Evolutionary conservation across 64 coral and sea anemone genomes (phyloP).

Genomic region (Actinia tenebrosa): DNA sequence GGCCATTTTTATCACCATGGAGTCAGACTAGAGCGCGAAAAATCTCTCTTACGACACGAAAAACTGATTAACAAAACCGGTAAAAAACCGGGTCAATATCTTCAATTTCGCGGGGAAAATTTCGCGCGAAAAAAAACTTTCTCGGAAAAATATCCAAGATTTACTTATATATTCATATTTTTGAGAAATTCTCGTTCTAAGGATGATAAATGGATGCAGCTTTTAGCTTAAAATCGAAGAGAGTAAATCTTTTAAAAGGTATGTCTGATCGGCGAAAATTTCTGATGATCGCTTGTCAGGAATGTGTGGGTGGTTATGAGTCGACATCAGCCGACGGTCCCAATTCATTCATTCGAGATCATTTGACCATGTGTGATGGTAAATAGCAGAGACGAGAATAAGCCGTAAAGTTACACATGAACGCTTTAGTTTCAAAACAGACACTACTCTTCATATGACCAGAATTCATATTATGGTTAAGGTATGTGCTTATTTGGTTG

Average conservation of each 20-base stretch:
- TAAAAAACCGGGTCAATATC: slow-evolving; percentile 6
- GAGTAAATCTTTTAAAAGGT: neutral
- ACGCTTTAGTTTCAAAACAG: neutral
- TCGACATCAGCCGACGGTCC: neutral
- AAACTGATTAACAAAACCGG: neutral
- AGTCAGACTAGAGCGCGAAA: neutral
- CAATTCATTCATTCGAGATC: neutral
- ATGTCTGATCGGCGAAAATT: neutral
- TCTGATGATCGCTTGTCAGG: neutral
- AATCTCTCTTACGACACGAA: neutral
- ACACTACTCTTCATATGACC: neutral
- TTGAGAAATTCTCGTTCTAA: neutral
- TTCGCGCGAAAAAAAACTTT: neutral
- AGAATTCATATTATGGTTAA: neutral
- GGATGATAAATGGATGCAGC: neutral
- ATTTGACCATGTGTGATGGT: neutral
- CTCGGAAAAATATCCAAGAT: neutral
- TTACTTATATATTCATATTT: neutral
- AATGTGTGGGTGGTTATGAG: neutral
- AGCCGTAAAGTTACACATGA: neutral
- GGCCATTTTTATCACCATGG: slow-evolving; percentile 1
- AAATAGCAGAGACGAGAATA: neutral
- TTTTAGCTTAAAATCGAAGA: neutral
- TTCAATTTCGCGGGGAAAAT: neutral
- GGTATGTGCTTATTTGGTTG: neutral